Conservation (phyloP, 2,113 vertebrate species). For the Parotia lawesii region DNA sequence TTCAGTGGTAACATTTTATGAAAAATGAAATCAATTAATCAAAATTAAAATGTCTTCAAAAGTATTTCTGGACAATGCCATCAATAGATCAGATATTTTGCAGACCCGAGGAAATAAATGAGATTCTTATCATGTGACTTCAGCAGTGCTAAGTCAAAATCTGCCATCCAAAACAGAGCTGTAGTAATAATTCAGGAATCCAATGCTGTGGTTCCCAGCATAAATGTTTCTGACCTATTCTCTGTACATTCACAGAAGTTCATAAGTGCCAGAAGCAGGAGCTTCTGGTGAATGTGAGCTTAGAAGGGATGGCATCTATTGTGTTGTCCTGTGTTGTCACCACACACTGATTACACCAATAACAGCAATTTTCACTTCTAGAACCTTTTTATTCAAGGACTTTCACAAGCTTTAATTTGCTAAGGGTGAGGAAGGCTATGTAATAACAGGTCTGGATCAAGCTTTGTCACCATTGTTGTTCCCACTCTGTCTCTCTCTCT, state of each 20-base stretch:
- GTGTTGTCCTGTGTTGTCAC: not conserved
- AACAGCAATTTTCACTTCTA: not conserved
- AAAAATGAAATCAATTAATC: not conserved
- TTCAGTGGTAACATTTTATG: not conserved
- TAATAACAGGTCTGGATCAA: not conserved
- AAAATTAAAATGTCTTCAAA: not conserved
- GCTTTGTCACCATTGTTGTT: accelerated
- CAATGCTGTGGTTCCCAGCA: accelerated
- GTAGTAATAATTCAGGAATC: not conserved
- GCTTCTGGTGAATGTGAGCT: not conserved
- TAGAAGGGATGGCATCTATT: not conserved
- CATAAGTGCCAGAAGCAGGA: not conserved
- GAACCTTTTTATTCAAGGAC: not conserved
- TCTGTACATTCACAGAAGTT: accelerated
- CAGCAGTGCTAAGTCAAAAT: not conserved
- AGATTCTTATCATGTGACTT: not conserved
- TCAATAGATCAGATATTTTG: not conserved
- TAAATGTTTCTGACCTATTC: not conserved
- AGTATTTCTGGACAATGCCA: not conserved
- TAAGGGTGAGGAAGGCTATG: not conserved
- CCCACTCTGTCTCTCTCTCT: not conserved
- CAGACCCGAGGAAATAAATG: not conserved
- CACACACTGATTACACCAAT: not conserved
- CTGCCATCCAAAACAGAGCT: not conserved
- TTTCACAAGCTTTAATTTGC: not conserved